Evolutionary conservation across 1,140 invertebrate genomes (phyloP).

Genomic region (Triops cancriformis): DNA sequence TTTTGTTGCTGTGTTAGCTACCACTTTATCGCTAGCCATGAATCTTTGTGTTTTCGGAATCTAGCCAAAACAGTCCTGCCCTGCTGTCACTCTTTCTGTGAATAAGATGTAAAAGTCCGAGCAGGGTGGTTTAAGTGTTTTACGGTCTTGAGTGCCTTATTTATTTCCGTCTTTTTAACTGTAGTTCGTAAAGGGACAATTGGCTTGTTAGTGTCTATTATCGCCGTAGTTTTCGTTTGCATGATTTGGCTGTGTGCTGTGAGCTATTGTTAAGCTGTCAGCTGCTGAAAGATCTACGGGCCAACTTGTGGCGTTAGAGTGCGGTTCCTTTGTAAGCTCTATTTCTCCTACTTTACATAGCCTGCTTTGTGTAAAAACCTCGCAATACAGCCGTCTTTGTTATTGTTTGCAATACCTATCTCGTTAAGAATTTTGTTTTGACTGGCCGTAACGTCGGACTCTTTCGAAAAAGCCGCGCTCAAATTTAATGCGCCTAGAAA

Average conservation of each 20-base stretch:
- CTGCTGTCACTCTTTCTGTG: no score
- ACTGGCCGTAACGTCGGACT: no score
- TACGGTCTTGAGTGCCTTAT: no score
- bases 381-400: neutral
- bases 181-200: no score
- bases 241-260: conserved; percentile 7
- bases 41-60: no score
- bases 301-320: neutral
- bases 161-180: no score
- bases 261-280: neutral
- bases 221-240: neutral
- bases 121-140: no score
- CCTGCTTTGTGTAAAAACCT: neutral
- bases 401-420: neutral
- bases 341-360: neutral
- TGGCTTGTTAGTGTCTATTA: neutral
- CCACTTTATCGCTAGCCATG: neutral
- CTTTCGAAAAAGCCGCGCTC: no score
- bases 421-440: neutral
- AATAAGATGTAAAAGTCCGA: no score
- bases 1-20: neutral
- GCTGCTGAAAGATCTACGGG: neutral
- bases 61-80: no score
- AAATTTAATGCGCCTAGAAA: no score
- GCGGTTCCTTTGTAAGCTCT: neutral